Evolutionary conservation across 2,888 invertebrate genomes (phyloP).

Genomic region (Ennomos quercinarius): DNA sequence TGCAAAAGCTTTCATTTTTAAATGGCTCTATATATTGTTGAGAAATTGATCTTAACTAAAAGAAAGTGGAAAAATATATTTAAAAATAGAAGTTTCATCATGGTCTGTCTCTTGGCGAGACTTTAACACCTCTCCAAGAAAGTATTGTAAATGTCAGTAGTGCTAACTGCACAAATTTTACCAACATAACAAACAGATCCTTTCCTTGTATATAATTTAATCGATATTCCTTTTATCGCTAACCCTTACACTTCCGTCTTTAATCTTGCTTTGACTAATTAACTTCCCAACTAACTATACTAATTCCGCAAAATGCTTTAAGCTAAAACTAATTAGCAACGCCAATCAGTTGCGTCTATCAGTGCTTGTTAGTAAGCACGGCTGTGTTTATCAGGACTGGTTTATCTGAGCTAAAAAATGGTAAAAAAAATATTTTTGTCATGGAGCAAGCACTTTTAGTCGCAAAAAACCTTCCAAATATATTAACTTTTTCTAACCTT

Average conservation of each 20-base stretch:
- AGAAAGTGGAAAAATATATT: too few species aligned
- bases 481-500: slow-evolving; percentile 24
- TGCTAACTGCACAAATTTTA: too few species aligned
- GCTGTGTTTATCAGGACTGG: slow-evolving; percentile 7
- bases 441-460: slow-evolving; percentile 14
- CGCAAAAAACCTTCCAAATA: slow-evolving; percentile 12
- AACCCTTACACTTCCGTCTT: slow-evolving; percentile 21
- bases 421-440: slow-evolving; percentile 3
- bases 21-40: too few species aligned
- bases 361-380: slow-evolving; percentile 17
- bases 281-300: slow-evolving; percentile 24
- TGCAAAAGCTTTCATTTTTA: too few species aligned
- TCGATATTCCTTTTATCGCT: background rate
- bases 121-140: too few species aligned
- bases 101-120: too few species aligned
- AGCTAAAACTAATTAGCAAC: slow-evolving; percentile 32
- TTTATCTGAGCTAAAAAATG: slow-evolving; percentile 8
- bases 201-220: too few species aligned
- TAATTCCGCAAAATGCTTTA: slow-evolving; percentile 28
- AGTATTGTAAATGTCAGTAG: too few species aligned
- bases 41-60: too few species aligned
- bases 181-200: too few species aligned
- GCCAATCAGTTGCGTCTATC: slow-evolving; percentile 30
- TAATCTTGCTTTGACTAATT: slow-evolving; percentile 18
- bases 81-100: too few species aligned